Base-by-base conservation (phyloP, 2,113 vertebrate genomes). In the Amazona guildingii region DNA sequence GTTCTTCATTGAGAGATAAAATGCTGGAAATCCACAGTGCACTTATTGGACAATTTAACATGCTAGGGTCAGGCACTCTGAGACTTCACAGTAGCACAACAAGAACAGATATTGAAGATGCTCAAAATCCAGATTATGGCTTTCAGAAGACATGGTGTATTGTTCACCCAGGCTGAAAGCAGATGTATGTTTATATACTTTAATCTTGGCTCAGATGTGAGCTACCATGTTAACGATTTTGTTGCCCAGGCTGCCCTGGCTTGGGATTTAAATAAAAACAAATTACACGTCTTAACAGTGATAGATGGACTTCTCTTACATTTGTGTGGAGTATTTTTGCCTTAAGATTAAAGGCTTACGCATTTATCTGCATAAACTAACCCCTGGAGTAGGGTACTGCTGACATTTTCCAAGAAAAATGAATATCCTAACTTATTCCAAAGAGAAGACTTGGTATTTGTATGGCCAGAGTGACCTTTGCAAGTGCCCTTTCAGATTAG, bases 401-500 rank as follows among this genome's bases (percentile, higher is more conserved):
- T 99, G 98, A 99, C 98, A 98, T 98, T 99, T 99, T 99, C 98
- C 98, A 98, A 99, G 98, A 98, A 98, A 98, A 99, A 99, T 99
- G 98, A 99, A 99, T 99, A 99, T 99, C 99, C 99, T 98, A 98
- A 98, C 98, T 98, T 98, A 98, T 98, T 98, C 98, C 98, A 98
- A 98, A 98, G 98, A 98, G 98, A 98, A 98, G 98, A 98, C 98
- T 98, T 98, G 98, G 98, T 99, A 99, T 99, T 99, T 99, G 98
- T 99, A 98, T 98, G 99, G 98, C 98, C 98, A 98, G 97, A 97
- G 96, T 98, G 99, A 99, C 99, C 99, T 99, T 99, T 99, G 98
- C 98, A 97, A 97, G 98, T 97, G 98, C 98, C 98, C 98, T 98
- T 98, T 99, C 98, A 99, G 99, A 99, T 99, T 99, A 99, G 99